These are phyloP conservation scores for Ciona savignyi DNA, from an alignment of 23 tunicate species.

Conservation along the genomic window DNA sequence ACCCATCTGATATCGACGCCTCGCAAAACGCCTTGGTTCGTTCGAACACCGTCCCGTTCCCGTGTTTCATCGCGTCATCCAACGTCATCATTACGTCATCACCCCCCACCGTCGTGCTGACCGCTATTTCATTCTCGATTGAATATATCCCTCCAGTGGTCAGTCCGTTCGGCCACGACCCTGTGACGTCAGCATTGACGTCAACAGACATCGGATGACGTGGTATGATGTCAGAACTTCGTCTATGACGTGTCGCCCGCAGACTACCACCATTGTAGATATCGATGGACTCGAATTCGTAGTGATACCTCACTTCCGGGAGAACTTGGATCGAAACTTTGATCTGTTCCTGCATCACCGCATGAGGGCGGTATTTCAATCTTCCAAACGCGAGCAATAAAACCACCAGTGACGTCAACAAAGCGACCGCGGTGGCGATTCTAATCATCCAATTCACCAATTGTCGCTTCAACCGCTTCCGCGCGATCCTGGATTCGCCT, in stretches of 20 bases:
- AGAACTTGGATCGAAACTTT: too few species aligned
- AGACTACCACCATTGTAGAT: too few species aligned
- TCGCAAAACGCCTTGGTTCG: conserved; percentile 1
- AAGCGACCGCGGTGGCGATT: not conserved
- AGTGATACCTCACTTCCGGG: too few species aligned
- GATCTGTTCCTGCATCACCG: too few species aligned
- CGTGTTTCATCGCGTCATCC: not conserved
- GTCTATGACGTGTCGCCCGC: too few species aligned
- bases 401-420: not conserved
- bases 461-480: too few species aligned
- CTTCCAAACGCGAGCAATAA: too few species aligned
- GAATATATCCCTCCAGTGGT: not conserved
- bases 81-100: not conserved
- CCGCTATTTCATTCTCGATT: not conserved
- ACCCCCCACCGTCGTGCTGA: not conserved
- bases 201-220: not conserved
- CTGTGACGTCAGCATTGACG: not conserved
- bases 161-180: not conserved
- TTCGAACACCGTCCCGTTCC: conserved; percentile 4
- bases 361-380: too few species aligned
- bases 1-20: not conserved
- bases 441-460: too few species aligned
- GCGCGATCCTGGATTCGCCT: too few species aligned
- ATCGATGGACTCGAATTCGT: too few species aligned
- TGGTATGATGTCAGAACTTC: not conserved